Conservation (phyloP, 2,888 invertebrate genomes). For the Cryptus armator region DNA sequence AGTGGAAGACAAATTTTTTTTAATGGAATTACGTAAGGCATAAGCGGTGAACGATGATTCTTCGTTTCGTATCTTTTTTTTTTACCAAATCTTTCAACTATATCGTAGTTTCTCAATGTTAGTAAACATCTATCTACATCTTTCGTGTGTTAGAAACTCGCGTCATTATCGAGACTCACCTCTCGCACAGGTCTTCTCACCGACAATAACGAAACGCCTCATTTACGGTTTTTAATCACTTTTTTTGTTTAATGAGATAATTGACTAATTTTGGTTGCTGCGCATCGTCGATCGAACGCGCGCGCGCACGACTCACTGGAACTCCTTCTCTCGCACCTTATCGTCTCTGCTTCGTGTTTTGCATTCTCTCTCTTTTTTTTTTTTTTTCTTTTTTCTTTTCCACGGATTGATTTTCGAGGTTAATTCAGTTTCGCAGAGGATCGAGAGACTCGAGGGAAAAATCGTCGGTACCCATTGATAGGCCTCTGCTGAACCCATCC, state of each 20-base stretch:
- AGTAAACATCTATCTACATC: slow-evolving; percentile 33
- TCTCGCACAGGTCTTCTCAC: slow-evolving; percentile 16
- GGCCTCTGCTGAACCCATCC: slow-evolving; percentile 96
- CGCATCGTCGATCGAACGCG: slow-evolving; percentile 72
- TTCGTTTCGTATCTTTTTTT: slow-evolving; percentile 7
- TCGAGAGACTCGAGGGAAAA: slow-evolving; percentile 97
- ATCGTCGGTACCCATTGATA: slow-evolving; percentile 96
- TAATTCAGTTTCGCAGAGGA: slow-evolving; percentile 91
- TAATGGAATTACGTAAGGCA: slow-evolving; percentile 51
- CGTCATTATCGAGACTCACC: slow-evolving; percentile 39
- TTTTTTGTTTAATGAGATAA: slow-evolving; percentile 71
- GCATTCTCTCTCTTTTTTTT: slow-evolving; percentile 23
- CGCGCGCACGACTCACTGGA: slow-evolving; percentile 60
- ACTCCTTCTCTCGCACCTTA: slow-evolving; percentile 30
- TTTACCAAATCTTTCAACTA: slow-evolving; percentile 17
- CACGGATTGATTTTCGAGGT: not conserved
- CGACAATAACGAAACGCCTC: slow-evolving; percentile 32
- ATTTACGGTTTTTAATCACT: slow-evolving; percentile 38
- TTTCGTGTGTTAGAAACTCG: slow-evolving; percentile 40
- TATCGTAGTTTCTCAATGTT: slow-evolving; percentile 20
- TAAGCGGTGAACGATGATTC: slow-evolving; percentile 37
- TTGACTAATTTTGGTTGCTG: slow-evolving; percentile 83
- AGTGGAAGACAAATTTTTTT: slow-evolving; percentile 13
- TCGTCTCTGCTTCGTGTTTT: slow-evolving; percentile 44
- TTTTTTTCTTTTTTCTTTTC: slow-evolving; percentile 25